Conservation (phyloP, 1,140 invertebrate species). For the Drosophila mauritiana region DNA sequence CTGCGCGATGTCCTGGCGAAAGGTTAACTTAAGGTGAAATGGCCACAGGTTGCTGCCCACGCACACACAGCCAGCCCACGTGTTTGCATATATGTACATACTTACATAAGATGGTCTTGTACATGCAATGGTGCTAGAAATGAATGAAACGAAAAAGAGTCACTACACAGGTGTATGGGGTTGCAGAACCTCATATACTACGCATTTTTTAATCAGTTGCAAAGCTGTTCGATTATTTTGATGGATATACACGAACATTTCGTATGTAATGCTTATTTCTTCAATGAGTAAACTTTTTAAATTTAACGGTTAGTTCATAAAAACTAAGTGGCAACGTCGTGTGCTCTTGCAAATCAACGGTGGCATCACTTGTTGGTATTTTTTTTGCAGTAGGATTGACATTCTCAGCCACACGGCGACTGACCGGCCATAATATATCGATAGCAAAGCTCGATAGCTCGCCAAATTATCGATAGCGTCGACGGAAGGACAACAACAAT, state of each 20-base stretch:
- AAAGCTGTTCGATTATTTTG: too few species aligned
- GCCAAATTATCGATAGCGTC: neutral
- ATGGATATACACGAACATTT: neutral
- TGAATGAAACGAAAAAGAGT: neutral
- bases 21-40: slow-evolving; percentile 47
- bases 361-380: neutral
- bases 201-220: too few species aligned
- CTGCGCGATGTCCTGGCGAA: slow-evolving; percentile 29
- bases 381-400: neutral
- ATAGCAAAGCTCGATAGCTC: neutral
- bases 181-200: neutral
- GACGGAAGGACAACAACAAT: slow-evolving; percentile 25
- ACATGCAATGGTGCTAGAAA: neutral
- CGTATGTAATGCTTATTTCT: neutral
- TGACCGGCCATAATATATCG: neutral
- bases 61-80: neutral
- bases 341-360: too few species aligned
- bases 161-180: neutral
- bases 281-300: neutral
- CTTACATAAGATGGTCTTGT: neutral
- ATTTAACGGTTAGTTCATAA: neutral
- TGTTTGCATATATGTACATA: neutral
- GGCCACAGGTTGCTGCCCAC: slow-evolving; percentile 42
- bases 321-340: neutral
- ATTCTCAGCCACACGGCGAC: neutral